Base-by-base conservation (phyloP, 2,888 invertebrate species). In the Campaea margaritaria region DNA sequence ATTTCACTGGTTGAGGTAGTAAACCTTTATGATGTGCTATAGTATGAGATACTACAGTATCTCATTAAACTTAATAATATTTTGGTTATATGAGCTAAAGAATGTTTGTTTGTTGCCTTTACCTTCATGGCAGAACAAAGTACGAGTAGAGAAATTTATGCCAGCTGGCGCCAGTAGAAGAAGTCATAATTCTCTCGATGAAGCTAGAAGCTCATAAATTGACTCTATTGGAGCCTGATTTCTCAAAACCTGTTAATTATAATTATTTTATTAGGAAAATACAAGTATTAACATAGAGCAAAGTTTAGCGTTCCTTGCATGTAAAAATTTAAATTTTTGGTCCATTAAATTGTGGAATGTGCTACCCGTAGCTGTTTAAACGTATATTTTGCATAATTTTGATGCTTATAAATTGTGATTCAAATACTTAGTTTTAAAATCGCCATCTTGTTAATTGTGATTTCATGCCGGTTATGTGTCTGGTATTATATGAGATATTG, bases 311-410 rank as follows among this genome's bases (percentile, higher is more conserved):
- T n/a, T 36, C n/a, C 12, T n/a, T 36, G 36, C 36, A 11, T 58
- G 48, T 61, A 64, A 59, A n/a, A 56, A 50, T 38, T 13, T 53
- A 48, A 16, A 41, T 48, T 5, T 50, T 31, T 28, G 21, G 12
- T 41, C 41, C 9, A 41, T 28, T 28, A 28, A 39, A 3, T 41
- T 39, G 14, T 50, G 41, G 31, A 41, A 50, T 50, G 7, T 4
- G 41, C 11, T 36, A 38, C 13, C 28, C 13, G 43, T 13, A 10
- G 39, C 28, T 38, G 31, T 46, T 34, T 16, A 36, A 9, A 28
- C 45, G 27, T 3, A 14, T 46, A 46, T 47, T 47, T 38, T 27
- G 44, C 51, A 51, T 57, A 57, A 46, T 47, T 58, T 36, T 47
- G 41, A 16, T n/a, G 13, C 31, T 50, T 8, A 34, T 49, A 14